Evolutionary conservation across 1,140 invertebrate species (phyloP), one percentile per base, ranked within the genome.

Genomic region (Chymomyza costata): DNA sequence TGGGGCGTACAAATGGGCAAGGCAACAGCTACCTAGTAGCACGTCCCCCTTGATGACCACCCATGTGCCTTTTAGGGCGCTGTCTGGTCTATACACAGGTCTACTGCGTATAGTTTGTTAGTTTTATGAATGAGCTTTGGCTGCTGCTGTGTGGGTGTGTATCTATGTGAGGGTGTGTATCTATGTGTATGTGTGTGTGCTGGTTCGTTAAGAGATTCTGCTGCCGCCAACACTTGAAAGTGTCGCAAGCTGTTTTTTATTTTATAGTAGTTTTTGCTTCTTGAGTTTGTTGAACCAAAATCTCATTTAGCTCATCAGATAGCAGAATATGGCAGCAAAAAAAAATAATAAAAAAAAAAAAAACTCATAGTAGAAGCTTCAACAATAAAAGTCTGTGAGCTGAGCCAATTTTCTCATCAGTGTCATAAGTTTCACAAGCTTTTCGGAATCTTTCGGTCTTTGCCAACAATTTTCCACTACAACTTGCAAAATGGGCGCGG

Each of bases 231-330:
- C 70, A 76, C 70, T 74, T 76, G 70, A 58, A 76, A 74, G 70
- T 74, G 70, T 74, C 67, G 70, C 70, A 59, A 68, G 56, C 55
- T 68, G 52, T 55, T 7, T 54, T 16, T 47, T 50, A n/a, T 47
- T 52, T 25, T 52, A 32, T 55, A 14, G 30, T 39, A 37, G 41
- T 39, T 41, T 47, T 32, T 41, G 6, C 38, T 17, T 15, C 43
- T 13, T 39, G 76, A 74, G 70, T 74, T 74, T 76, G 70, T 74
- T 74, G 70, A 74, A 74, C 70, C 70, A 74, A 74, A 65, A 61
- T 65, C 65, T 76, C 51, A 25, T 25, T 25, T 8, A 25, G 21
- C 3, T 25, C 21, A 8, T 3, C 54, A 37, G 41, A 34, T 10
- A 38, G 28, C 21, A 25, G 21, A 3, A 5, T 25, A 25, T 25